A percentile compares a stretch with the other conserved stretches of the same genome.
Conservation (phyloP, 2,888 invertebrate genomes). For the Trissolcus japonicus region DNA sequence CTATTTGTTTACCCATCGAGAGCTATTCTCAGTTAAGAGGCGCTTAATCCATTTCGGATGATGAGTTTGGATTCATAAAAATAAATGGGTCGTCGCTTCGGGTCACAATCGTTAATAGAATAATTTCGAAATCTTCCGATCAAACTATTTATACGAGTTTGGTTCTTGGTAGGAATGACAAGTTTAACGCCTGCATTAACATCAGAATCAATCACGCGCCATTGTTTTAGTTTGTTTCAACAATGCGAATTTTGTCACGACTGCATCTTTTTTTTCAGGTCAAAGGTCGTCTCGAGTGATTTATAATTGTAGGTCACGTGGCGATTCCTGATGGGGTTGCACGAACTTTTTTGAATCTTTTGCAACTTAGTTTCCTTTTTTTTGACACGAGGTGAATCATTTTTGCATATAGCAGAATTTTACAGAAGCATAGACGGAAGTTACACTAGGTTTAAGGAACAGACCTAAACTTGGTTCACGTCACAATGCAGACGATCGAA, state of each 20-base stretch:
- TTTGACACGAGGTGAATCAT: neutral
- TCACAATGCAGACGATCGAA: constrained; percentile 40
- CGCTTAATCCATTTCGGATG: constrained; percentile 7
- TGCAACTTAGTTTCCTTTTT: constrained; percentile 4
- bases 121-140: constrained; percentile 1
- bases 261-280: constrained; percentile 6
- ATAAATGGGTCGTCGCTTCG: constrained; percentile 4
- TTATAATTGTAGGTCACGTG: constrained; percentile 5
- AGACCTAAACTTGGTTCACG: constrained; percentile 27
- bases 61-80: constrained; percentile 5
- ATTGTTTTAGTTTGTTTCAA: neutral
- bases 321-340: constrained; percentile 1
- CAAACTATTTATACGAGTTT: no score
- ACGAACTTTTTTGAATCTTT: no score
- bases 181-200: no score
- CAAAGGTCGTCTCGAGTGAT: neutral
- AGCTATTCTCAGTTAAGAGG: constrained; percentile 29
- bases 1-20: constrained; percentile 25
- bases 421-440: constrained; percentile 8
- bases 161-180: no score
- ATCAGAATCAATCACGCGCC: no score
- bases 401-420: neutral
- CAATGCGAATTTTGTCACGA: neutral
- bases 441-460: constrained; percentile 34
- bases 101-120: constrained; percentile 1